Conservation (phyloP, 2,113 vertebrate species). For the Myrmophylax atrothorax region DNA sequence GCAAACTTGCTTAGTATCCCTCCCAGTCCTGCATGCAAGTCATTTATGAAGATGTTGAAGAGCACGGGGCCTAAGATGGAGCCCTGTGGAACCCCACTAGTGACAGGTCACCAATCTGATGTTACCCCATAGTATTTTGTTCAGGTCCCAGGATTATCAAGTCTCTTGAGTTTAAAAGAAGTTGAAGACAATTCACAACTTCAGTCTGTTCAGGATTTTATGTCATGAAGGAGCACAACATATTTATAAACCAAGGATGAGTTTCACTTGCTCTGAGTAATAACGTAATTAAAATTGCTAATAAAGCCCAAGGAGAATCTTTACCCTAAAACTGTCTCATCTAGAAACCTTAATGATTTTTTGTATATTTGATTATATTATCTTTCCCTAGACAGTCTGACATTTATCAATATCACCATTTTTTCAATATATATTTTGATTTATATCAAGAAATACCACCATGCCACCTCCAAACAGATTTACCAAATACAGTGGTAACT, state of each 20-base stretch:
- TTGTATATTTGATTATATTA: conserved; percentile 64
- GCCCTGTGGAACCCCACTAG: background rate
- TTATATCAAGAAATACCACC: conserved; percentile 26
- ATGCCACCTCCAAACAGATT: conserved; percentile 23
- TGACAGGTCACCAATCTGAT: background rate
- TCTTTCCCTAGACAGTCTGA: conserved; percentile 54
- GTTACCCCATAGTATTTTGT: background rate
- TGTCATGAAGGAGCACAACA: background rate
- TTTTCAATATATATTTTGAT: conserved; percentile 51
- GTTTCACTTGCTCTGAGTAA: conserved; percentile 35
- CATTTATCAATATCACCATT: conserved; percentile 61
- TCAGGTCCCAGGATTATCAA: background rate
- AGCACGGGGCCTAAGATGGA: background rate
- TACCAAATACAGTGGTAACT: conserved; percentile 46
- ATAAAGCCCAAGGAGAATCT: conserved; percentile 47
- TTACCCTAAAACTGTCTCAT: conserved; percentile 14
- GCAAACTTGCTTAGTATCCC: background rate
- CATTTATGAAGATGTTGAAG: background rate
- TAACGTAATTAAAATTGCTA: conserved; percentile 55
- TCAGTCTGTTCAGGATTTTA: background rate
- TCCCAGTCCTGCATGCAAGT: background rate
- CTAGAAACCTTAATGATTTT: conserved; percentile 62
- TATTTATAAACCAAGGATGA: background rate
- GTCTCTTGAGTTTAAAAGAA: background rate
- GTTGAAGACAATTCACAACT: background rate